Evolutionary conservation across 23 tunicate species (phyloP).

Genomic region (Ciona savignyi): DNA sequence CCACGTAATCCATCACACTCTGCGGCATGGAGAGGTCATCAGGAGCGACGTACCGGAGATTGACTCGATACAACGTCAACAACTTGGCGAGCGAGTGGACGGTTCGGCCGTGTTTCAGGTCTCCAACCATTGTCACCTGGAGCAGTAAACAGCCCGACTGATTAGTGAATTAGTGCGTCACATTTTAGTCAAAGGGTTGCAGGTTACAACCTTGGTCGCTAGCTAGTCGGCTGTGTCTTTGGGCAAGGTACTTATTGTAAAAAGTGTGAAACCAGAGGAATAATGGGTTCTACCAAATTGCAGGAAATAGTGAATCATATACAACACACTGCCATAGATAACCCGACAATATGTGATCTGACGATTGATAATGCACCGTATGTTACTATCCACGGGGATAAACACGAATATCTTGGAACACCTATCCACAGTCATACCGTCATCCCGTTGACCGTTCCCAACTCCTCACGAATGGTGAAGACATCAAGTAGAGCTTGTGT

Average conservation of each 20-base stretch:
- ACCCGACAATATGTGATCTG: too few species aligned
- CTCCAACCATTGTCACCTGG: slow-evolving; percentile 76
- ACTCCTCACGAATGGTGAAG: slow-evolving; percentile 87
- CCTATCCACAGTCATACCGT: slow-evolving; percentile 21
- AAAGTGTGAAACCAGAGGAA: too few species aligned
- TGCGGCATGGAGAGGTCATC: slow-evolving; percentile 63
- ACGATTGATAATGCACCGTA: too few species aligned
- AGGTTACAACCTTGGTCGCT: too few species aligned
- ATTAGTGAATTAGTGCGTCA: not conserved
- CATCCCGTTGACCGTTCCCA: slow-evolving; percentile 96
- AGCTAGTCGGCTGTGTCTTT: too few species aligned
- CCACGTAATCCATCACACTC: slow-evolving; percentile 71
- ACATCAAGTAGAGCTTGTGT: slow-evolving; percentile 93
- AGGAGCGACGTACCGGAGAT: slow-evolving; percentile 55
- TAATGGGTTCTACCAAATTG: too few species aligned
- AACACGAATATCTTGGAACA: not conserved
- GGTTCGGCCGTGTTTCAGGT: slow-evolving; percentile 88
- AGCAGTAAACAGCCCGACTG: not conserved
- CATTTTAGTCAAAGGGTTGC: not conserved
- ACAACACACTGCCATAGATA: too few species aligned
- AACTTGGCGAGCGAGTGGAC: slow-evolving; percentile 86
- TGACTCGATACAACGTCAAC: slow-evolving; percentile 74
- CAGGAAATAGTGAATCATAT: too few species aligned
- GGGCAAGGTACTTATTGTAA: too few species aligned
- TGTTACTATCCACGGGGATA: too few species aligned